Evolutionary conservation across 2,113 vertebrate species (phyloP), one percentile per base, ranked within the genome.

Genomic region (Ursus arctos): DNA sequence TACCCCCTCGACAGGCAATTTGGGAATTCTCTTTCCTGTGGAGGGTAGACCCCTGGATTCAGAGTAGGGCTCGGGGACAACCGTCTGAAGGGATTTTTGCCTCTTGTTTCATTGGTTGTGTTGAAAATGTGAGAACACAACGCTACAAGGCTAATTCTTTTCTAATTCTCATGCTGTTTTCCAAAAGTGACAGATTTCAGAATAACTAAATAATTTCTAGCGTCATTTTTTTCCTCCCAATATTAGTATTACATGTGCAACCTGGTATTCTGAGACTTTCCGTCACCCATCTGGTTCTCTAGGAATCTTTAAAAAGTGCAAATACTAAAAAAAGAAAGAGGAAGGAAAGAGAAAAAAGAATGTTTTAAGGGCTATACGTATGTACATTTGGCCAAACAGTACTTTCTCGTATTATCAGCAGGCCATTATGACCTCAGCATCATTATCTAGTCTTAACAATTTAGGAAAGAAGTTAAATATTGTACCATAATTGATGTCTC

Each of bases 131-230:
- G 85, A 93, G 89, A 84, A 93, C 36, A 81, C 55, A 26, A 11
- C 4, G 59, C 86, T 49, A 69, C 24, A 43, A 0, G 9, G 81
- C 83, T 77, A 77, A 71, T 80, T 90, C 65, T 95, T 87, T 96
- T 90, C 94, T 95, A 85, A 96, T 85, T 91, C 82, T 74, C 72
- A 71, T 88, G 24, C 77, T 83, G 82, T 72, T 96, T 94, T 93
- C 65, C 85, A 95, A 92, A 96, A 81, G 63, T 85, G 93, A 95
- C 96, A 97, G 90, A 67, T 97, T 97, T 98, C 80, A 94, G 92
- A 94, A 95, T 55, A 81, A 94, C 80, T 94, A 96, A 98, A 98
- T 97, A 91, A 96, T 96, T 94, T 55, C 67, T 89, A 88, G 53
- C 47, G 65, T 97, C 69, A 77, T 31, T 90, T 95, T 88, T 88